phyloP scores from a whole-genome alignment of 2,888 invertebrate genomes.

The Melipona bicolor region DNA sequence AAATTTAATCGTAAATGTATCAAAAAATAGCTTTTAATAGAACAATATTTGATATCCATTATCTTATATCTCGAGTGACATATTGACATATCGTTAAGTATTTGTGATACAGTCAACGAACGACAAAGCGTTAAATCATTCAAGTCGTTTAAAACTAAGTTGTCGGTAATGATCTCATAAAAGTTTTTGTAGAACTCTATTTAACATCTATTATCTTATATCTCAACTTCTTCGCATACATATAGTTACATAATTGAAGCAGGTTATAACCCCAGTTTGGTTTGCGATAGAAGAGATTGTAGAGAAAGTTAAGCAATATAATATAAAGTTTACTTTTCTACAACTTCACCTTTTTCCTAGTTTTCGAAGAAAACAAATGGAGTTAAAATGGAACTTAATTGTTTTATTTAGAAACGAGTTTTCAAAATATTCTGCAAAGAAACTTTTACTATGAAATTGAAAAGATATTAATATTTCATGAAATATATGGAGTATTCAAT shows the following conservation, averaged over 20 bases:
- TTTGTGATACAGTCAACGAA: not conserved
- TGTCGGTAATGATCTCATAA: no score
- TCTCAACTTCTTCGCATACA: not conserved
- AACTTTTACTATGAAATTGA: not conserved
- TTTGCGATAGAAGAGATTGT: not conserved
- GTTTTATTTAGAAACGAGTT: not conserved
- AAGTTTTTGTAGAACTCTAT: not conserved
- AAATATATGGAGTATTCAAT: not conserved
- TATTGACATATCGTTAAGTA: not conserved
- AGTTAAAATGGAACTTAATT: not conserved
- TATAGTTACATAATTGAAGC: not conserved
- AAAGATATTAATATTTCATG: not conserved
- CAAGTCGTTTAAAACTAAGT: not conserved
- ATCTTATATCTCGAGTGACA: not conserved
- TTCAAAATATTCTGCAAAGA: not conserved
- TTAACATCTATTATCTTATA: not conserved
- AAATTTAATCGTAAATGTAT: no score
- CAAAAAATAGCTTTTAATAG: not conserved
- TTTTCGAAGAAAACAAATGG: not conserved
- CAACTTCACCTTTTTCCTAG: not conserved
- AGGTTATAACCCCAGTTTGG: not conserved
- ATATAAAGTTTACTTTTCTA: no score
- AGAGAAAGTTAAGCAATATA: no score
- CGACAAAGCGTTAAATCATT: not conserved
- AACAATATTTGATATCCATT: not conserved